Conservation (phyloP, 2,888 invertebrate species). For the Byasa hedistus region DNA sequence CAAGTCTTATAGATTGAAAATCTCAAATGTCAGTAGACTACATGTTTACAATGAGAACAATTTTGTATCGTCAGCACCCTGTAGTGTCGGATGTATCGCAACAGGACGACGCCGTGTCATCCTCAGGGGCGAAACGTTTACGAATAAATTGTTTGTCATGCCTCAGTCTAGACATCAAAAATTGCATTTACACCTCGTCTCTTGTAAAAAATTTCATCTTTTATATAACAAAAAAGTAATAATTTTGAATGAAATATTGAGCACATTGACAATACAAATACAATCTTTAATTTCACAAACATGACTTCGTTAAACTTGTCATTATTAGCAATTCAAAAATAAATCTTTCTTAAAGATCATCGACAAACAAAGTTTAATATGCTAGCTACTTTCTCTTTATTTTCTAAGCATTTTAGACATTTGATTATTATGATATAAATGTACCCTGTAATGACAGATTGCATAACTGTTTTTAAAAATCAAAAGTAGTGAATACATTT, state of each 20-base stretch:
- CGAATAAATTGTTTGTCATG: conserved; percentile 1
- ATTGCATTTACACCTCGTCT: not conserved
- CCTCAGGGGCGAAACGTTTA: conserved; percentile 6
- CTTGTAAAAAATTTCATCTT: not conserved
- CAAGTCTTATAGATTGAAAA: conserved; percentile 4
- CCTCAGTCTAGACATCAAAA: not conserved
- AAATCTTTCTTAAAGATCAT: too few relatives aligned
- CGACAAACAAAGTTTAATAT: too few relatives aligned
- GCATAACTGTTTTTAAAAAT: too few relatives aligned
- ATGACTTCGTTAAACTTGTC: too few relatives aligned
- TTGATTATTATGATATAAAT: too few relatives aligned
- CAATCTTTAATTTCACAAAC: not conserved
- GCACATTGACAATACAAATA: not conserved
- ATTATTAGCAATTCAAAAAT: too few relatives aligned
- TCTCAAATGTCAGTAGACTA: conserved; percentile 32
- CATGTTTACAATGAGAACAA: conserved; percentile 51
- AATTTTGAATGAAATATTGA: not conserved
- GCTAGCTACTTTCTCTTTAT: too few relatives aligned
- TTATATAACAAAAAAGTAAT: not conserved
- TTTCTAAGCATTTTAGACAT: too few relatives aligned
- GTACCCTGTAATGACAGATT: too few relatives aligned
- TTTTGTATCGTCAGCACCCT: conserved; percentile 47
- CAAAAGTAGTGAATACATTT: too few relatives aligned
- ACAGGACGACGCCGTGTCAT: conserved; percentile 39
- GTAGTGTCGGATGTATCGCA: conserved; percentile 56